Evolutionary conservation across 2,888 invertebrate genomes (phyloP), one percentile per base, ranked within the genome.

Genomic region (Synanthedon myopaeformis): DNA sequence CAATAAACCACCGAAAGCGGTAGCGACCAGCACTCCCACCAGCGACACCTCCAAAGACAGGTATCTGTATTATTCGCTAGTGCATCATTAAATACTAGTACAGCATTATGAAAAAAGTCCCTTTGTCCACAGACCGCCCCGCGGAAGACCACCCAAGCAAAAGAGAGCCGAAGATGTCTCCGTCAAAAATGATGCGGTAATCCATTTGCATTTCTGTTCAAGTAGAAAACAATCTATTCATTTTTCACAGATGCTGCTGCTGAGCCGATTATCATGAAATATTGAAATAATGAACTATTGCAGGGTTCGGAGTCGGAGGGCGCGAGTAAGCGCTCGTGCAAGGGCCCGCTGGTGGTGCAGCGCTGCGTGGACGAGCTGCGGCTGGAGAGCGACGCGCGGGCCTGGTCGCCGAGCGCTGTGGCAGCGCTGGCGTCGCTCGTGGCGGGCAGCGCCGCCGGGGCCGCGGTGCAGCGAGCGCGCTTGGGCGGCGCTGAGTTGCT

Each of bases 401-500:
- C 35, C 35, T 35, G 35, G 35, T 35, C 14, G 4, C 82, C 90
- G 69, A 67, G 68, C 50, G 82, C 83, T 42, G 83, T 82, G 52
- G 59, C 66, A 10, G 65, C 71, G 49, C 67, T 84, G 41, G 69
- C 80, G 63, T 55, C 61, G 5, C 73, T 72, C n/a, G 60, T 82
- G 50, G 82, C 78, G 49, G 79, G 81, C 54, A 59, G 65, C 35
- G 72, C 62, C 42, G 82, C 79, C 48, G 78, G 75, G 51, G 64
- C 68, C 54, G 79, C 77, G 49, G 75, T 73, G 58, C 5, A 54
- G 52, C 51, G 55, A 52, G 55, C 53, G 51, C 91, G 51, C 19
- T 92, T 95, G 61, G 94, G 94, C 77, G 95, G 95, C 0, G 92
- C 94, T 61, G 92, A 95, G 49, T 91, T 97, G 58, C 79, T 97